Evolutionary conservation across 2,113 vertebrate species (phyloP).

Genomic region (Nibea albiflora): DNA sequence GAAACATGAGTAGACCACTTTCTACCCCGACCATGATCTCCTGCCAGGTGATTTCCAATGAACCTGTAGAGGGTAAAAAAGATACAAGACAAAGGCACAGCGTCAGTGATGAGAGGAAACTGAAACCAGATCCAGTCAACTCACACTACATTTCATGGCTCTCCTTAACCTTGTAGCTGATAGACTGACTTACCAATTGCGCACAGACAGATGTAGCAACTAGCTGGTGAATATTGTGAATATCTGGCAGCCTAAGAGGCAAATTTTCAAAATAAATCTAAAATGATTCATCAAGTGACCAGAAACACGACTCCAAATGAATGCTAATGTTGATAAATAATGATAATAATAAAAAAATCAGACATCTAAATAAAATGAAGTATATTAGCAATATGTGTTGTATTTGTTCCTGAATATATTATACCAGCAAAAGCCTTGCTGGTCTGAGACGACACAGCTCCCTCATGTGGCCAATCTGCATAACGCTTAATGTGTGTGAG

Average conservation of each 20-base stretch:
- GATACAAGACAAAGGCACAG: background rate
- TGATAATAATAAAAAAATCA: background rate
- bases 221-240: background rate
- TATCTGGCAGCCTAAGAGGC: background rate
- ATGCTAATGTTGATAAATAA: too few species aligned
- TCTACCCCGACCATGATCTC: slow-evolving; percentile 85
- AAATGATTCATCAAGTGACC: background rate
- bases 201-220: background rate
- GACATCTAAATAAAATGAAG: background rate
- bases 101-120: background rate
- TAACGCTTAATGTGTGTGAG: background rate
- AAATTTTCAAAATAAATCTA: background rate
- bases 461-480: background rate
- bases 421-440: background rate
- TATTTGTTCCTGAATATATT: background rate
- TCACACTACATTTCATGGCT: background rate
- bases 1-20: slow-evolving; percentile 87
- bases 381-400: too few species aligned
- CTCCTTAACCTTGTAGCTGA: background rate
- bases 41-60: slow-evolving; percentile 79
- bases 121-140: background rate
- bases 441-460: background rate
- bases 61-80: slow-evolving; percentile 58
- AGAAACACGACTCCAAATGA: too few species aligned
- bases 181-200: background rate